Evolutionary conservation across 2,797 vertebrate species (phyloP).

Genomic region (Oreochromis grahami): DNA sequence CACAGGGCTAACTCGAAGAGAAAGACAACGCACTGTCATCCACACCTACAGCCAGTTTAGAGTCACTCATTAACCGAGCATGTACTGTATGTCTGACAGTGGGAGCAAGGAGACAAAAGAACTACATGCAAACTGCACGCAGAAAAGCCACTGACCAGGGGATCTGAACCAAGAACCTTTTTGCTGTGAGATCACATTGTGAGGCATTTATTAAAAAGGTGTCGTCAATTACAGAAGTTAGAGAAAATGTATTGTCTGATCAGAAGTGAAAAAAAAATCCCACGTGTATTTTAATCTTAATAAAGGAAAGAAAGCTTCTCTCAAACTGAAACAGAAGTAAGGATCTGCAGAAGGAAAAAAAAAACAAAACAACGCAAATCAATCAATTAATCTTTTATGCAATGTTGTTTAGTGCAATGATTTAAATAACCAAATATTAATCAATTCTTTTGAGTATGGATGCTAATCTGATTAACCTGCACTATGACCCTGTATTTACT

Average conservation of each 20-base stretch:
- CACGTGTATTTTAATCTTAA: not conserved
- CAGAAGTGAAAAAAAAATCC: not conserved
- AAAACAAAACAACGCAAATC: accelerated
- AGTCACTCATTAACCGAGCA: not conserved
- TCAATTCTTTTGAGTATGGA: accelerated
- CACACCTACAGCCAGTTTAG: not conserved
- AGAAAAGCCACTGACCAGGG: not conserved
- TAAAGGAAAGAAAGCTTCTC: not conserved
- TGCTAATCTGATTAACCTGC: not conserved
- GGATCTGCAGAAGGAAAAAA: not conserved
- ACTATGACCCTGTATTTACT: not conserved
- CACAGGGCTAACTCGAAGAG: not conserved
- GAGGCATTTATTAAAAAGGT: not conserved
- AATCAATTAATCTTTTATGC: not conserved
- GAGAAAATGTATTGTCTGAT: not conserved
- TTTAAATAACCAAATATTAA: not conserved
- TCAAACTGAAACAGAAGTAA: not conserved
- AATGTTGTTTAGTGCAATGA: accelerated
- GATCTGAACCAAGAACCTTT: not conserved
- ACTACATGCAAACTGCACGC: not conserved
- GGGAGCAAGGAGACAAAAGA: accelerated
- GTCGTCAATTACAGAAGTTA: accelerated
- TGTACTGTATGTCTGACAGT: not conserved
- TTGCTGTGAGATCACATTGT: not conserved
- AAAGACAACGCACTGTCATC: not conserved